A percentile compares a stretch with the other conserved stretches of the same genome.
Evolutionary conservation across 2,113 vertebrate species (phyloP).

Genomic region (Coturnix japonica): DNA sequence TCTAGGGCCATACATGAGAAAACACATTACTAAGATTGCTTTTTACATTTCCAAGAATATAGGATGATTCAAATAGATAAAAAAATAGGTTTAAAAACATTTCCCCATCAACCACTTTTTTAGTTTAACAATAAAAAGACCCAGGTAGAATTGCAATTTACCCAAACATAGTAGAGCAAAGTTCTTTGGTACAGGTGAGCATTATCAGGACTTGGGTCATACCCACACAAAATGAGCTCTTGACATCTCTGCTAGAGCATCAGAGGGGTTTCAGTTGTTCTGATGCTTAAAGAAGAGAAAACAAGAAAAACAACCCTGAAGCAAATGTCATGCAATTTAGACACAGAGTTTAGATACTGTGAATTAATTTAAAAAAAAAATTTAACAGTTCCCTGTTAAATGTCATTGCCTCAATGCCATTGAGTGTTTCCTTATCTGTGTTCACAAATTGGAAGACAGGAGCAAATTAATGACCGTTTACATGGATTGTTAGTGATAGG

Average conservation of each 20-base stretch:
- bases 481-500: no score
- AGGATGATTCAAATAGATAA: constrained; percentile 12
- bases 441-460: neutral
- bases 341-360: neutral
- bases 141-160: neutral
- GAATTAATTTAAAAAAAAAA: neutral
- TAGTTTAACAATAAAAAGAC: neutral
- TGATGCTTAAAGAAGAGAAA: neutral
- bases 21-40: neutral
- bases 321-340: neutral
- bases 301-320: neutral
- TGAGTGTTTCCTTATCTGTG: neutral
- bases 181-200: neutral
- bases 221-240: neutral
- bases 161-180: neutral
- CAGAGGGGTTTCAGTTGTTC: neutral
- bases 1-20: constrained; percentile 31
- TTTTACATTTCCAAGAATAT: constrained; percentile 8
- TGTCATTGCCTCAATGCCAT: neutral
- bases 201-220: neutral
- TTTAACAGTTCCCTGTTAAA: neutral
- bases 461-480: neutral
- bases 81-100: constrained; percentile 3
- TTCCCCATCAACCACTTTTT: neutral
- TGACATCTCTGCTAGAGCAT: neutral